Evolutionary conservation across 2,797 vertebrate genomes (phyloP), one percentile per base, ranked within the genome.

Genomic region (Lutjanus argentimaculatus): DNA sequence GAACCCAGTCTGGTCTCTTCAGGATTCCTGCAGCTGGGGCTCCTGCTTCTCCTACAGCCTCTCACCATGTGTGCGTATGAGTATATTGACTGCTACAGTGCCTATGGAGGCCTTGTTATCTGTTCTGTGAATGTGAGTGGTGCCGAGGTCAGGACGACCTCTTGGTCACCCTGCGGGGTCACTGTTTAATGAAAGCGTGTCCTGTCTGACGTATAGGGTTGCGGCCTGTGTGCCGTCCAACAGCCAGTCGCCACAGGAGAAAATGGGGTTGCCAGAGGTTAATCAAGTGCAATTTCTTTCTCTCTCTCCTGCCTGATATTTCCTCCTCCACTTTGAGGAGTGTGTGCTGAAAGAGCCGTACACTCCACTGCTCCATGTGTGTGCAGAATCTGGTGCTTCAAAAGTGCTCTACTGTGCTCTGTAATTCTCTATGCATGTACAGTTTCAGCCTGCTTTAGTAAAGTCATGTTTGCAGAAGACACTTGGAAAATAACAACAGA

Each of bases 261-360:
- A 94, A 93, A 93, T 94, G 91, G 89, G 93, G 93, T 94, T 91
- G 83, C 81, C 49, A 40, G 56, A 90, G 95, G 93, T 95, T 94
- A 95, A 95, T 94, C 83, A 95, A 92, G 91, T 93, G 86, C 88
- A 90, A 90, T 94, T 93, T 89, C 80, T 90, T 79, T 72, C 85
- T 89, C 72, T 67, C 51, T 89, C 77, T 66, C 19, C 57, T 67
- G 48, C 67, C 78, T 84, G 72, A 76, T 90, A 85, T 92, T 79
- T 80, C 79, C 75, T 80, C 75, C 68, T 84, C 79, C 66, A 68
- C 80, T 84, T 80, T 83, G 58, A 57, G 42, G 46, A 66, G 71
- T 48, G 40, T 79, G 65, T 76, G 56, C 57, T 77, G 53, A 79
- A 70, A 79, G 57, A 78, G 62, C 45, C 25, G 36, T 74, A 62